phyloP scores from a whole-genome alignment of 1,140 invertebrate species.

The Tachypleus tridentatus region DNA sequence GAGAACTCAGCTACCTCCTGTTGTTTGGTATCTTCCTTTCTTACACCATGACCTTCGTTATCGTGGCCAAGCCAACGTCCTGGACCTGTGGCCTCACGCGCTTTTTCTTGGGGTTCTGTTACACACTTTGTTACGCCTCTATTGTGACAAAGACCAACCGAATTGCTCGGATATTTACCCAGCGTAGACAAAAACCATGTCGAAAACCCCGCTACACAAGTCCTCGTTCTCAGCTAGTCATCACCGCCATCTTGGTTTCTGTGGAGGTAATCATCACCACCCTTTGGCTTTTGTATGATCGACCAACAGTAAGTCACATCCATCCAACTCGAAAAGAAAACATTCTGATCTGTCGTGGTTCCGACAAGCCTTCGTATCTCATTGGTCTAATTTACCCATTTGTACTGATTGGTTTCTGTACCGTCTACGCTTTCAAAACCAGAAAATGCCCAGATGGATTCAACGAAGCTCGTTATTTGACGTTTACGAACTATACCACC shows the following conservation, averaged over 20 bases:
- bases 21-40: slow-evolving; percentile 41
- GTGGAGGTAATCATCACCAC: slow-evolving; percentile 40
- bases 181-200: slow-evolving; percentile 31
- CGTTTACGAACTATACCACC: slow-evolving; percentile 63
- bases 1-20: slow-evolving; percentile 39
- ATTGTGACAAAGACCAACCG: slow-evolving; percentile 47
- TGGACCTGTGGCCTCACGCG: slow-evolving; percentile 40
- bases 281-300: slow-evolving; percentile 39
- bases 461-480: slow-evolving; percentile 59
- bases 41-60: slow-evolving; percentile 44
- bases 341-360: slow-evolving; percentile 35
- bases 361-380: slow-evolving; percentile 42
- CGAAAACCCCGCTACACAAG: slow-evolving; percentile 37
- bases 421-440: slow-evolving; percentile 60
- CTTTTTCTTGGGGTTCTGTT: slow-evolving; percentile 42
- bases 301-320: slow-evolving; percentile 34
- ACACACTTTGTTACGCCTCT: slow-evolving; percentile 45
- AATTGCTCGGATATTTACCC: slow-evolving; percentile 44
- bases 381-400: slow-evolving; percentile 44
- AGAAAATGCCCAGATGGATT: slow-evolving; percentile 62
- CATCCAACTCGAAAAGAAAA: slow-evolving; percentile 35
- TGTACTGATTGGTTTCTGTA: slow-evolving; percentile 47
- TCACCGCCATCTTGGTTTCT: slow-evolving; percentile 40
- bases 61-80: slow-evolving; percentile 38
- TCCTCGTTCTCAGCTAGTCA: slow-evolving; percentile 41